Base-by-base conservation (phyloP, 2,888 invertebrate species). In the Brassicogethes aeneus region DNA sequence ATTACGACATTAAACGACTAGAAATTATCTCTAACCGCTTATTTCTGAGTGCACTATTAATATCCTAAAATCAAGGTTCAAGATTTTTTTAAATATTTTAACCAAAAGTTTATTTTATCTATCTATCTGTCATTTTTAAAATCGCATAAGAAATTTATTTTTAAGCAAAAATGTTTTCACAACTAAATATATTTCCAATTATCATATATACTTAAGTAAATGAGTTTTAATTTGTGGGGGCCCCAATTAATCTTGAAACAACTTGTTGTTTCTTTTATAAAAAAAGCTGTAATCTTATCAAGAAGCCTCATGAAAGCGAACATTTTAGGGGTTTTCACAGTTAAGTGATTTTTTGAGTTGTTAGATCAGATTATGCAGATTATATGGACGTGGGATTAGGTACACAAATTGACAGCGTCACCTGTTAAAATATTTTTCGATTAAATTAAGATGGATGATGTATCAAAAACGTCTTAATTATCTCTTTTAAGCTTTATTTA, bases 331-430 rank as follows among this genome's bases (percentile, higher is more conserved):
- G 47, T 23, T 47, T 50, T 52, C 48, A 45, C 51, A 45, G 47
- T 47, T 45, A 52, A 51, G 47, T 50, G 51, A 53, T 44, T 52
- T 46, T 45, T 44, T 33, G 46, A 50, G 46, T 51, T 43, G 46
- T 42, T 44, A 41, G 41, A 43, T 41, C 43, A 42, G 54, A 54
- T 54, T 52, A 52, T 52, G 50, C 45, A 50, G 48, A 52, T 53
- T 41, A 47, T 50, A 48, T 52, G 41, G 43, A 42, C 37, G 43
- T 45, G 46, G 39, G 2, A 41, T 17, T 37, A 37, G 30, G 23
- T 10, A 37, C 37, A 38, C 40, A 42, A 41, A 45, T 33, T 48
- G 45, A 45, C 45, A 46, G 42, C 45, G 46, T 49, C 53, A 53
- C 48, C 52, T 52, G 52, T 46, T 47, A 36, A 42, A 10, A 48